Evolutionary conservation across 2,113 vertebrate species (phyloP).

Genomic region (Orientallactaga bullata): DNA sequence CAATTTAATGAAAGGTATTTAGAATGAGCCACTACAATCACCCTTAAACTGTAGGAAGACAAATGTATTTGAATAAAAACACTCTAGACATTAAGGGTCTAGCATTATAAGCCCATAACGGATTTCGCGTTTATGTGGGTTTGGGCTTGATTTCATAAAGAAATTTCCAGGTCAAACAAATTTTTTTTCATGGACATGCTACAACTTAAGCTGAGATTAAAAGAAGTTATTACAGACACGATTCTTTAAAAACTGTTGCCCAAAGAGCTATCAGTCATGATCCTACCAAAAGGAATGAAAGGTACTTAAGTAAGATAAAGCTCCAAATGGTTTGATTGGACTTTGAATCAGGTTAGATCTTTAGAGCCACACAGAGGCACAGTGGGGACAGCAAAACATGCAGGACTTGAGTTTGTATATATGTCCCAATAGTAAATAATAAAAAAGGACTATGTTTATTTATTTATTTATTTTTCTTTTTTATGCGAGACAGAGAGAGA

Average conservation of each 20-base stretch:
- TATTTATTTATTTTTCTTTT: too few relatives aligned
- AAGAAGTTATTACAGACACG: slow-evolving; percentile 50
- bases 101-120: slow-evolving; percentile 34
- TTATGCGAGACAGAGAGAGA: too few relatives aligned
- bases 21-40: slow-evolving; percentile 52
- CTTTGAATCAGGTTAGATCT: slow-evolving; percentile 29
- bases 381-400: neutral
- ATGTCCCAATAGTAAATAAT: neutral
- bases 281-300: slow-evolving; percentile 27
- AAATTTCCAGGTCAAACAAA: slow-evolving; percentile 34
- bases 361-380: neutral
- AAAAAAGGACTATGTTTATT: neutral
- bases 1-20: slow-evolving; percentile 58
- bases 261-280: slow-evolving; percentile 42
- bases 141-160: slow-evolving; percentile 51
- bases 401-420: neutral
- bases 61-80: slow-evolving; percentile 51
- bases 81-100: slow-evolving; percentile 10
- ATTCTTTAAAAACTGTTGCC: slow-evolving; percentile 48
- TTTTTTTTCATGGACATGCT: slow-evolving; percentile 31
- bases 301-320: slow-evolving; percentile 35
- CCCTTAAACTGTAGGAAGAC: neutral
- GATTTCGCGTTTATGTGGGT: slow-evolving; percentile 9
- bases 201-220: slow-evolving; percentile 55
- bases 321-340: neutral